Conservation (phyloP, 2,888 invertebrate species). For the Apamea monoglypha region DNA sequence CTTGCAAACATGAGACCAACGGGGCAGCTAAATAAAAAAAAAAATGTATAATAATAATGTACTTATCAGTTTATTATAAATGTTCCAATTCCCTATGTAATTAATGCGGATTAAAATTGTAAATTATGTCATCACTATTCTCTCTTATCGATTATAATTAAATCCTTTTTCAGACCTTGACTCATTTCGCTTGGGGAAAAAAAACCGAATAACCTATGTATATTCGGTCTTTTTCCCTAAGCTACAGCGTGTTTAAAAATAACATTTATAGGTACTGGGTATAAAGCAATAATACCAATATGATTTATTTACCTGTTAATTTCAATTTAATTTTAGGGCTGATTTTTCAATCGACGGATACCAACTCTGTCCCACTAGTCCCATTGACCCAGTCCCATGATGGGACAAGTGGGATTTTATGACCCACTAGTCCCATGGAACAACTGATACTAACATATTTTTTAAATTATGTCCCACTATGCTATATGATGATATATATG, state of each 20-base stretch:
- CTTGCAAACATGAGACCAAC: background rate
- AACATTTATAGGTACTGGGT: background rate
- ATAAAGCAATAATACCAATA: background rate
- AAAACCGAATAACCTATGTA: background rate
- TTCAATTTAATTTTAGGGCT: no score
- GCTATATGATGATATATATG: no score
- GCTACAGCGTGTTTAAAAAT: background rate
- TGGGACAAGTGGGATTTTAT: no score
- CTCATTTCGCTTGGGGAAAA: constrained; percentile 26
- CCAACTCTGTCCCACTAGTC: no score
- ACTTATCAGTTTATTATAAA: background rate
- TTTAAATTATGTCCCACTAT: no score
- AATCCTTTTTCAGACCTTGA: constrained; percentile 5
- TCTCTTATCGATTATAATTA: constrained; percentile 15
- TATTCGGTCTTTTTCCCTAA: no score
- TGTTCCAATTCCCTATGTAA: background rate
- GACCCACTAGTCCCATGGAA: no score
- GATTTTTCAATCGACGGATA: no score
- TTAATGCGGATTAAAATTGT: background rate
- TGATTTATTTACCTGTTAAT: background rate
- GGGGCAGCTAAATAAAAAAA: background rate
- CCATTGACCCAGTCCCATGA: no score
- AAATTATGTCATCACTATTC: constrained; percentile 10
- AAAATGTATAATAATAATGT: background rate
- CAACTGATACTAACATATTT: no score